Base-by-base conservation (phyloP, 1,140 invertebrate species). In the Megalonaias nervosa region DNA sequence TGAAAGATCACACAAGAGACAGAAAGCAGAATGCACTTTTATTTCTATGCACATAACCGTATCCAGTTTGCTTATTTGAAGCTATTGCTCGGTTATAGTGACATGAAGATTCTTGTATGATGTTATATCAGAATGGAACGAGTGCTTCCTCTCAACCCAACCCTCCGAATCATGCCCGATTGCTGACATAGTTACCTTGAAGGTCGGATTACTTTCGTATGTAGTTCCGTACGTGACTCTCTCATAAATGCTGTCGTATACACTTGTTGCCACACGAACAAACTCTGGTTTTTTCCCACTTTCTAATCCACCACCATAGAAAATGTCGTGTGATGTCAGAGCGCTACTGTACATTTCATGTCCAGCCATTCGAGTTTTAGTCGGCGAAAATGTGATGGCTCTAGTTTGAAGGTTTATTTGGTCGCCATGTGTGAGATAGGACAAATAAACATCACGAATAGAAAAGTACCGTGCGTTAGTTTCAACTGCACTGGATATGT, bases 271-370 rank as follows among this genome's bases (percentile, higher is more conserved):
- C 23, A 79, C 80, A 61, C 82, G 68, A 17, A 79, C 60, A 67
- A 83, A 83, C 67, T 83, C 82, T 2, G 75, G 61, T 64, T 83
- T 83, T 11, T 66, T 59, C 55, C 12, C 59, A 11, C 65, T 65
- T 6, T 73, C 65, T 13, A 16, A 38, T 31, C 61, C 48, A 13
- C 60, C 57, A 59, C 82, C 81, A 65, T 76, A 83, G 67, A 87
- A 84, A 55, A 87, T 85, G 74, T 87, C 84, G 59, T 71, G 58
- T 11, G 81, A 84, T 12, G 75, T 78, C 5, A 80, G 62, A 9
- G 83, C 84, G 17, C 71, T 69, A 48, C 73, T 66, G 71, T 84
- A 87, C 57, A 81, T 69, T 65, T 87, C 86, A 62, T 86, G 75
- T 21, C 84, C 84, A 23, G 17, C 26, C 60, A 87, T 72, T 21